phyloP scores from a whole-genome alignment of 2,888 invertebrate genomes.

The Lymantria monacha region DNA sequence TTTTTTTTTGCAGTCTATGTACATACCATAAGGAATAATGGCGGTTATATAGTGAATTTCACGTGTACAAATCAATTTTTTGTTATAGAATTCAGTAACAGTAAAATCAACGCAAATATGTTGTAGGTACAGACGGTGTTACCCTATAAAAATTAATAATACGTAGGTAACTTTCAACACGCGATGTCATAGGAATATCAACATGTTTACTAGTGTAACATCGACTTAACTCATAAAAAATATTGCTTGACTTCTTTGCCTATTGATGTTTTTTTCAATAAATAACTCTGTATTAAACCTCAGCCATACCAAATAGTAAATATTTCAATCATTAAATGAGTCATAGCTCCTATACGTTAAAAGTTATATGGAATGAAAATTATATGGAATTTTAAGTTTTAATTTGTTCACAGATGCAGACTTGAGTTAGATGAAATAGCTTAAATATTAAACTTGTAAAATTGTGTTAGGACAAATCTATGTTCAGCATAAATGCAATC shows the following conservation, averaged over 20 bases:
- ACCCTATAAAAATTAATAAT: too few species aligned
- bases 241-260: slow-evolving; percentile 18
- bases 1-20: slow-evolving; percentile 45
- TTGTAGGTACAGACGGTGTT: too few species aligned
- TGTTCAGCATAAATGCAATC: slow-evolving; percentile 14
- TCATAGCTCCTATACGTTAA: slow-evolving; percentile 38
- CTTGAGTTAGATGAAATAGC: slow-evolving; percentile 21
- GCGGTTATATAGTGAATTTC: slow-evolving; percentile 23
- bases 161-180: neutral
- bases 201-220: slow-evolving; percentile 20
- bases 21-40: slow-evolving; percentile 34
- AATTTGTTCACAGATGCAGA: slow-evolving; percentile 23
- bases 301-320: slow-evolving; percentile 70
- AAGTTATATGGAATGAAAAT: slow-evolving; percentile 26
- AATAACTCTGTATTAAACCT: slow-evolving; percentile 81
- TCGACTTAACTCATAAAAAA: slow-evolving; percentile 11
- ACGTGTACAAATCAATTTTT: slow-evolving; percentile 1
- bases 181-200: neutral
- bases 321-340: slow-evolving; percentile 27
- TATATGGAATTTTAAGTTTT: slow-evolving; percentile 27
- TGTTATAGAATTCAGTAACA: too few species aligned
- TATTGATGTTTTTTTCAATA: slow-evolving; percentile 33
- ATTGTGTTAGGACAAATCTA: slow-evolving; percentile 28
- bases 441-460: slow-evolving; percentile 20
- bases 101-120: too few species aligned